phyloP scores from a whole-genome alignment of 2,113 vertebrate species.

The Corythaixoides concolor region DNA sequence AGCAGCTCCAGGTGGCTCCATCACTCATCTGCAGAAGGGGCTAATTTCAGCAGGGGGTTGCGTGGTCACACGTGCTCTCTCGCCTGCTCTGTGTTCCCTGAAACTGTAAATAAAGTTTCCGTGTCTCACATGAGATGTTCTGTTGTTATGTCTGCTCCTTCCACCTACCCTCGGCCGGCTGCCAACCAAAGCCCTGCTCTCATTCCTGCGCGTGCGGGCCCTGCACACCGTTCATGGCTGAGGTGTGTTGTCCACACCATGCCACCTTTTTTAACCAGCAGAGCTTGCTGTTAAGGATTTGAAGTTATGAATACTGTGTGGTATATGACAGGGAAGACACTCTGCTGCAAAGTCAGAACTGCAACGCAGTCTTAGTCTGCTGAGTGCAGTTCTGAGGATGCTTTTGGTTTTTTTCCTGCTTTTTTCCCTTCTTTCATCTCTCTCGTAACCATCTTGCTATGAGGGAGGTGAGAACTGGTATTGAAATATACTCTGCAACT shows the following conservation, averaged over 20 bases:
- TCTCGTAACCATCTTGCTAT: neutral
- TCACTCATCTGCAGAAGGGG: neutral
- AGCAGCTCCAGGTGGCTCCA: neutral
- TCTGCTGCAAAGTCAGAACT: neutral
- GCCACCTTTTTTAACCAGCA: neutral
- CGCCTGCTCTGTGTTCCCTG: neutral
- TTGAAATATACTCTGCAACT: neutral
- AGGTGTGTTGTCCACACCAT: neutral
- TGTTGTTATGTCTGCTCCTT: neutral
- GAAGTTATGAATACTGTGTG: neutral
- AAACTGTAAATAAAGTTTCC: neutral
- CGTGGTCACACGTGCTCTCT: rapidly evolving
- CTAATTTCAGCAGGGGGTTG: neutral
- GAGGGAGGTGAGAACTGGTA: neutral
- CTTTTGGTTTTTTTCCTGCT: neutral
- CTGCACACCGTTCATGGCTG: rapidly evolving
- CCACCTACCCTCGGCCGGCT: neutral
- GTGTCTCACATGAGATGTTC: neutral
- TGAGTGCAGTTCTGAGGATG: neutral
- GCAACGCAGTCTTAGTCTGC: neutral
- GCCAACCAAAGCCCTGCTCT: neutral
- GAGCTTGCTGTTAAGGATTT: neutral
- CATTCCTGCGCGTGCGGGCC: neutral
- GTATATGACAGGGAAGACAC: neutral
- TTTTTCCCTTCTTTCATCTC: neutral